Evolutionary conservation across 2,113 vertebrate genomes (phyloP), one percentile per base, ranked within the genome.

Genomic region (Rhombomys opimus): DNA sequence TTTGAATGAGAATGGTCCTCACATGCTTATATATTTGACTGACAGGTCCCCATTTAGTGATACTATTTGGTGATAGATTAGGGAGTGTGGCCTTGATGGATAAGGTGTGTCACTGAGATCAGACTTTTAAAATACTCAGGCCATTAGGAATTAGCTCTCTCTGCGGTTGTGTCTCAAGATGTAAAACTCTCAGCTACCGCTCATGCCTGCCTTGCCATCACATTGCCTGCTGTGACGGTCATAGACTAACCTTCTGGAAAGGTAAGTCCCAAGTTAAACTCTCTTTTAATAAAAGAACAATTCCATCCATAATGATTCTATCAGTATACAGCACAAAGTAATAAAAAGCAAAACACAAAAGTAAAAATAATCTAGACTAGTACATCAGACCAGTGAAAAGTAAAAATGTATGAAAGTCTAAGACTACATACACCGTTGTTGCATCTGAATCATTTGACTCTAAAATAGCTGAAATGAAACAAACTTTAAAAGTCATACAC

Each of bases 321-420:
- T 41, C 84, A 54, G 10, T 73, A 85, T 59, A 72, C 77, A 38
- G 94, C 17, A 90, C 22, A 88, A 86, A 38, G 70, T 65, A 90
- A 81, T 23, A 65, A 88, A 87, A 91, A 75, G 25, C 0, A 77
- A 93, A 94, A 85, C 6, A 91, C 22, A 89, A 63, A 59, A 82
- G 1, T n/a, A n/a, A 84, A 72, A 95, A 73, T 41, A 81, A 63
- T 73, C 75, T 72, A 90, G 35, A 95, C 70, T 0, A 90, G 35
- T 41, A 65, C 18, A 8, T 67, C 3, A 96, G 86, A 94, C 1
- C 7, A 57, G 25, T 30, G 12, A 22, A 88, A 93, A 87, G 50
- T 77, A 46, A 89, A 85, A 95, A 38, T 35, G 78, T 70, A 84
- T 35, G 35, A 70, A 38, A 65, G 32, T 25, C n/a, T 87, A 81